Evolutionary conservation across 1,140 invertebrate species (phyloP), one percentile per base, ranked within the genome.

Genomic region (Patella vulgata): DNA sequence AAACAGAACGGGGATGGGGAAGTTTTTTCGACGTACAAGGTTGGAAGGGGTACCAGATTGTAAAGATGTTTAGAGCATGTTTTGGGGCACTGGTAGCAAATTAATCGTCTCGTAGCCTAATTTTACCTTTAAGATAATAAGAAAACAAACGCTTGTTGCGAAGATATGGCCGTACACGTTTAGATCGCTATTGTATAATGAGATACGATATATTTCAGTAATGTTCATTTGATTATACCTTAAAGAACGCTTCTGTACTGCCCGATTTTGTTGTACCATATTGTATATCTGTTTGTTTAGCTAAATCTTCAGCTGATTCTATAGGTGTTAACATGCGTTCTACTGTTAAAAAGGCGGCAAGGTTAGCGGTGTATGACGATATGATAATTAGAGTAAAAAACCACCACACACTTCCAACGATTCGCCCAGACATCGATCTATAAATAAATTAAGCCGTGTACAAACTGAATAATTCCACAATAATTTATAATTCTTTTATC

Each of bases 321-420:
- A 84, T 80, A 1, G 82, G 82, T 0, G 78, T 75, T 36, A 75
- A 69, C 78, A 83, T 82, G 19, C 79, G 53, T 51, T 82, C 78
- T 5, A 83, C 79, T 8, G 82, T 84, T 6, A 84, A 68, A 55
- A 84, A 84, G 43, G 82, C 82, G 0, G 81, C 82, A 48, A 84
- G 71, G 68, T 84, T 84, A 47, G 82, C 82, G 9, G 82, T 84
- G 68, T 84, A 84, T 8, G 81, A 83, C n/a, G 80, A 82, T 30
- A 84, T 82, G 30, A 84, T 75, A 48, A 84, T 84, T 17, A 84
- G 59, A 0, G 80, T 81, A 64, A 84, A 84, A 56, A 81, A 82
- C 81, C 81, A 84, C 80, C 81, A 83, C 0, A 79, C 78, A 47
- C 76, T 78, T 0, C 82, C 81, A 0, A 82, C 80, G 33, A 84